Evolutionary conservation across 1,140 invertebrate genomes (phyloP).

Genomic region (Caenorhabditis inopinata): DNA sequence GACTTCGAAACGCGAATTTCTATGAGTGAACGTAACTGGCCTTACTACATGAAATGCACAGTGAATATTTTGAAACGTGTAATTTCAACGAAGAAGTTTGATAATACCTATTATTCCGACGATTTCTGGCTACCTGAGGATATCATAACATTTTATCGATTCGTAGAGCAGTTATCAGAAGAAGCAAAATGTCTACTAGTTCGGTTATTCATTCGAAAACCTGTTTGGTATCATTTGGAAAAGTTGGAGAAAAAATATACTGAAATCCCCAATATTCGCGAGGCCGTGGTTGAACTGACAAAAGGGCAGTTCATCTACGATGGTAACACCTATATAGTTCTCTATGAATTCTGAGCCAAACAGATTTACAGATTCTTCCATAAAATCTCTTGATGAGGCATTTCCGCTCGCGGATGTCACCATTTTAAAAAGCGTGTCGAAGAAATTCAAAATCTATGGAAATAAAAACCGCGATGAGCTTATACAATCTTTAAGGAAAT

Average conservation of each 20-base stretch:
- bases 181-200: background rate
- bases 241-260: slow-evolving; percentile 2
- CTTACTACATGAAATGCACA: background rate
- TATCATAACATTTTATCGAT: background rate
- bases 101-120: background rate
- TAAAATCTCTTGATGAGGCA: background rate
- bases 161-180: background rate
- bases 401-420: background rate
- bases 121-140: background rate
- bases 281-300: background rate
- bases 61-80: background rate
- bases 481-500: background rate
- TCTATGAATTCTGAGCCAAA: too few species aligned
- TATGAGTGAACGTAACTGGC: background rate
- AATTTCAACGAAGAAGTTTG: background rate
- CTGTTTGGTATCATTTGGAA: background rate
- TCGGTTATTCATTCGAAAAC: background rate
- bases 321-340: background rate
- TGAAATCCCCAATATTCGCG: background rate
- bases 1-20: background rate
- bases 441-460: background rate
- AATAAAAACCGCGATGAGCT: background rate
- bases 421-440: background rate
- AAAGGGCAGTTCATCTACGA: background rate
- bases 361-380: background rate